Conservation (phyloP, 2,888 invertebrate genomes). For the Sussaba pulchella region DNA sequence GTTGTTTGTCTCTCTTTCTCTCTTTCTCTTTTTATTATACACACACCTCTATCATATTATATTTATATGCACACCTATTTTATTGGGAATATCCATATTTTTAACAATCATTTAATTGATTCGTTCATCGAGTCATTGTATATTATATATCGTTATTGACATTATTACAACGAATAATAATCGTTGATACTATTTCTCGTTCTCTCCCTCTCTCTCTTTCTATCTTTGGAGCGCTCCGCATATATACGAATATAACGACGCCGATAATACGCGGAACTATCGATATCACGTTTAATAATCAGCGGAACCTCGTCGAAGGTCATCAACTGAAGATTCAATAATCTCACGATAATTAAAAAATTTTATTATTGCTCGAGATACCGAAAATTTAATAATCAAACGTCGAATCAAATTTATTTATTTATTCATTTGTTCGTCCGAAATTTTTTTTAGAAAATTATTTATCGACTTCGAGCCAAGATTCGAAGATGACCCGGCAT, state of each 20-base stretch:
- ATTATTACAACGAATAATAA: too few relatives aligned
- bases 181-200: too few relatives aligned
- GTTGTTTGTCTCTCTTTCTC: neutral
- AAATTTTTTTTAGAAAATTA: constrained; percentile 21
- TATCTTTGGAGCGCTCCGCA: too few relatives aligned
- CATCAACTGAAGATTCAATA: neutral
- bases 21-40: neutral
- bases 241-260: neutral
- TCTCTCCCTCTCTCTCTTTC: too few relatives aligned
- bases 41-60: too few relatives aligned
- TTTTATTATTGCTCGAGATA: neutral
- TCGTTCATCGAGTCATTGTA: too few relatives aligned
- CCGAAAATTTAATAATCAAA: too few relatives aligned
- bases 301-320: neutral
- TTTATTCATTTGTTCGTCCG: neutral
- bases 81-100: too few relatives aligned
- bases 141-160: too few relatives aligned
- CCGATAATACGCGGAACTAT: neutral
- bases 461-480: constrained; percentile 5
- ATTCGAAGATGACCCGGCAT: constrained; percentile 69
- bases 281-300: neutral
- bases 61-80: too few relatives aligned
- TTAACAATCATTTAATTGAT: too few relatives aligned
- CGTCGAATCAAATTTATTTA: too few relatives aligned
- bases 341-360: neutral